Base-by-base conservation (phyloP, 1,140 invertebrate genomes). In the Colletes latitarsis region DNA sequence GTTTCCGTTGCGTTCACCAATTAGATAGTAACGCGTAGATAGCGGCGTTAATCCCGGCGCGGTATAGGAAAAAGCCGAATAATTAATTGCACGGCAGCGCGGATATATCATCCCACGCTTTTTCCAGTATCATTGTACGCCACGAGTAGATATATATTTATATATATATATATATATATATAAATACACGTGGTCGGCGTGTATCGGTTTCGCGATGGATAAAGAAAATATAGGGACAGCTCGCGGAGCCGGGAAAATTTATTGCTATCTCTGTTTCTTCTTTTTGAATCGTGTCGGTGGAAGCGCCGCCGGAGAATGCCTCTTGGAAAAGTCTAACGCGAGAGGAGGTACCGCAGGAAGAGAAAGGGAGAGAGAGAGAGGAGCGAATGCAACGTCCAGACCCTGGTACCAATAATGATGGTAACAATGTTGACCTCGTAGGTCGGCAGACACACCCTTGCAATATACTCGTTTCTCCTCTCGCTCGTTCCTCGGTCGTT, bases 381-480 rank as follows among this genome's bases (percentile, higher is more conserved):
- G 41, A 62, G 30, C 75, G 60, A 49, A n/a, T 9, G 14, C 30
- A n/a, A 41, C n/a, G 67, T 78, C 63, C 71, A 62, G 83, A 57
- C 55, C 10, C 30, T 64, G 39, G 64, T 82, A 85, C 69, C 86
- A 85, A 86, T 90, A 91, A 89, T 82, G 86, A 90, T 89, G 85
- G 88, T 89, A 89, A 89, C 89, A 89, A 90, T 88, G 84, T 89
- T 90, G 89, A 90, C 86, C 88, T 79, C 81, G 75, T 49, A 72
- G 81, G 82, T 88, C 87, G 77, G 58, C 60, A 15, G 82, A 83
- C 83, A 82, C 81, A 83, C 81, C 79, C 77, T 82, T 67, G 87
- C 76, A 71, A 88, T 82, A 82, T 87, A 72, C 81, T 82, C 75
- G 62, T 77, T 77, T 77, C 67, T 82, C 52, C 66, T 63, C 30